phyloP scores from a whole-genome alignment of 1,140 invertebrate species.

The Aphaenogaster ashmeadi region DNA sequence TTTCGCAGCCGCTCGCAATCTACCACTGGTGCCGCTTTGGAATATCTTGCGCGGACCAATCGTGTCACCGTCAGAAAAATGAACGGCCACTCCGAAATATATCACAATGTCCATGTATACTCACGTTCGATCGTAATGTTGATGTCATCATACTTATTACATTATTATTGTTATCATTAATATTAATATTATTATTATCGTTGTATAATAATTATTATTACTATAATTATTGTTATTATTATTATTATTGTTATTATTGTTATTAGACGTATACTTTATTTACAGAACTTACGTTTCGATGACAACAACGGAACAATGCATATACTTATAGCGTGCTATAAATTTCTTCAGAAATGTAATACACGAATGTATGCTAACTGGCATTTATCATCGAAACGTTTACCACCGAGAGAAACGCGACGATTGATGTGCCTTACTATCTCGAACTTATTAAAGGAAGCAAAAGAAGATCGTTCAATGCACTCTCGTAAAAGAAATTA shows the following conservation, averaged over 20 bases:
- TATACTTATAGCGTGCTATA: conserved; percentile 68
- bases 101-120: conserved; percentile 84
- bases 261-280: conserved; percentile 81
- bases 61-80: conserved; percentile 70
- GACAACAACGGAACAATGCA: conserved; percentile 76
- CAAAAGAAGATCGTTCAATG: neutral
- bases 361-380: conserved; percentile 57
- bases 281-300: conserved; percentile 81
- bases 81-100: conserved; percentile 77
- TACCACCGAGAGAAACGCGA: conserved; percentile 25
- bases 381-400: conserved; percentile 50
- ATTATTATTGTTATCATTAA: conserved; percentile 69
- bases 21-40: conserved; percentile 65
- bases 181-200: conserved; percentile 64
- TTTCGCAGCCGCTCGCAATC: conserved; percentile 64
- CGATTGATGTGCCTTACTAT: conserved; percentile 14
- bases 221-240: conserved; percentile 58
- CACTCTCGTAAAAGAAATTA: neutral
- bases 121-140: conserved; percentile 74
- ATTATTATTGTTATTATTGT: conserved; percentile 71
- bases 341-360: conserved; percentile 51
- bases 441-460: conserved; percentile 15
- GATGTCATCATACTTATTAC: conserved; percentile 62
- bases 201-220: conserved; percentile 61
- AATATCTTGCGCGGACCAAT: conserved; percentile 74